phyloP scores from a whole-genome alignment of 2,113 vertebrate species.

The Pristiophorus japonicus region DNA sequence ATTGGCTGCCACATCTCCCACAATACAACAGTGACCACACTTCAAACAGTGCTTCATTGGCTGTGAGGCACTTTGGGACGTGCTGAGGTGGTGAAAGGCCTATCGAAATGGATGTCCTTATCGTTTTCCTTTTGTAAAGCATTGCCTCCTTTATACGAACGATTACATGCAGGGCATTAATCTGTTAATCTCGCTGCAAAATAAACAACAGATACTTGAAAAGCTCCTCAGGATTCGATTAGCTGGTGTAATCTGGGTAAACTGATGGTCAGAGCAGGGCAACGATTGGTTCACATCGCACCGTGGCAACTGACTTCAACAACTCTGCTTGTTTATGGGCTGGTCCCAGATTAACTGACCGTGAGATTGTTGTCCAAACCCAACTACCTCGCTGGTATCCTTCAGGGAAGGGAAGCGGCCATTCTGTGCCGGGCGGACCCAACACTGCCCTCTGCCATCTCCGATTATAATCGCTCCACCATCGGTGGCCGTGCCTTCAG shows the following conservation, averaged over 20 bases:
- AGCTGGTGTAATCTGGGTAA: not conserved
- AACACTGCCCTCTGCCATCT: not conserved
- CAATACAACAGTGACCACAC: not conserved
- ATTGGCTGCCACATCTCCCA: not conserved
- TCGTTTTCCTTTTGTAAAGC: not conserved
- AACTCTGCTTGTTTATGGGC: not conserved
- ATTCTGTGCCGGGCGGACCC: not conserved
- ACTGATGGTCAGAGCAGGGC: not conserved
- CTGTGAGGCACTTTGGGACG: not conserved
- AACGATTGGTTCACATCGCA: not conserved
- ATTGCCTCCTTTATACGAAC: not conserved
- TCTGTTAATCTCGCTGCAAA: not conserved
- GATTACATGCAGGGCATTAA: not conserved
- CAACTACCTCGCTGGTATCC: not conserved
- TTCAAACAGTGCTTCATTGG: not conserved
- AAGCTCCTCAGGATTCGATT: not conserved
- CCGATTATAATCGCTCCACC: not conserved
- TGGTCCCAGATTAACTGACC: not conserved
- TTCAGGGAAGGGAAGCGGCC: not conserved
- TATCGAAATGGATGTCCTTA: not conserved
- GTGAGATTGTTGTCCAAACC: not conserved
- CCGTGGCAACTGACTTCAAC: not conserved
- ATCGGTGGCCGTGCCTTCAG: not conserved
- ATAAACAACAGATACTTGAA: not conserved
- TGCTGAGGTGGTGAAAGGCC: not conserved